phyloP scores from a whole-genome alignment of 2,797 vertebrate species.

The Chaetophractus vellerosus region DNA sequence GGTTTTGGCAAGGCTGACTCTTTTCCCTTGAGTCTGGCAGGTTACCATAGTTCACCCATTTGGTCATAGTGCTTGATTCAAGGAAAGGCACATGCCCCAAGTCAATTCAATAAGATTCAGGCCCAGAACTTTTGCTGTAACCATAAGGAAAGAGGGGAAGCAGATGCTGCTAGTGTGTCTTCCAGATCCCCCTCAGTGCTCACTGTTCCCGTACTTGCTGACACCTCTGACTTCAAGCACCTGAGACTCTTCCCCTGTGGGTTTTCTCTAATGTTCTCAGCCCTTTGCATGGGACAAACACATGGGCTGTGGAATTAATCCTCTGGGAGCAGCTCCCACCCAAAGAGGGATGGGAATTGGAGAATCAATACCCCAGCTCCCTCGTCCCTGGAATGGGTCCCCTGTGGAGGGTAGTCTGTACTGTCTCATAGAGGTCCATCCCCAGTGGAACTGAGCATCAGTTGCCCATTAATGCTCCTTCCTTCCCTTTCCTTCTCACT shows the following conservation, averaged over 20 bases:
- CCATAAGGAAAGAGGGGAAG: not conserved
- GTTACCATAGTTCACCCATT: not conserved
- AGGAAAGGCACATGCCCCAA: not conserved
- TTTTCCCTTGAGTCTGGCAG: not conserved
- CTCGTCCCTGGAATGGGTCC: not conserved
- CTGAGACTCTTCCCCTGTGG: too few relatives aligned
- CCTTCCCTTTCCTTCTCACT: not conserved
- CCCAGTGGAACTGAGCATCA: not conserved
- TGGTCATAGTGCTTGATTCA: not conserved
- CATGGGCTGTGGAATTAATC: too few relatives aligned
- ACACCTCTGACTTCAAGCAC: not conserved
- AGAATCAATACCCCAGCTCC: not conserved
- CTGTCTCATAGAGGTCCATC: not conserved
- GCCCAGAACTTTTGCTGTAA: not conserved
- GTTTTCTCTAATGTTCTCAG: not conserved
- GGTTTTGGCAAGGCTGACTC: not conserved
- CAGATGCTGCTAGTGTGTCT: accelerated
- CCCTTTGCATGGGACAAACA: too few relatives aligned
- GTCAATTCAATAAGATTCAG: not conserved
- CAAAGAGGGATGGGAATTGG: not conserved
- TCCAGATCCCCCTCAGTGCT: not conserved
- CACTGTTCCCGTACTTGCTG: not conserved
- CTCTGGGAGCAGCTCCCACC: not conserved
- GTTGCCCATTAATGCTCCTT: accelerated
- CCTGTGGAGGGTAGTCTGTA: not conserved